Evolutionary conservation across 2,113 vertebrate genomes (phyloP), one percentile per base, ranked within the genome.

Genomic region (Hyla sarda): DNA sequence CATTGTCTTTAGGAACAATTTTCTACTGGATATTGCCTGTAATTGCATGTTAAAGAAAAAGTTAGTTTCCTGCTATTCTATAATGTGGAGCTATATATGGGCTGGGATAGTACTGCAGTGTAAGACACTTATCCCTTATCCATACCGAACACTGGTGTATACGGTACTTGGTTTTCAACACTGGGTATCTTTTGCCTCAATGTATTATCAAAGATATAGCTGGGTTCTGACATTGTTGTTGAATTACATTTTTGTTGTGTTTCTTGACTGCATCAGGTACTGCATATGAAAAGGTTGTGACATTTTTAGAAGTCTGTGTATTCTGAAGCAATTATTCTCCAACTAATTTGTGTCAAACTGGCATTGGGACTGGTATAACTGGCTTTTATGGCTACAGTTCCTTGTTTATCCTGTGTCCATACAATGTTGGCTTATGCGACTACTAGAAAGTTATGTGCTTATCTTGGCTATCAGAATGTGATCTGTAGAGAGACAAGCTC

Each of bases 1-100:
- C 19, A 25, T 75, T n/a, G 37, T 48, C n/a, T n/a, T n/a, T 47
- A 45, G 1, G 25, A 41, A 41, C 41, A 41, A 8, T 41, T 41
- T 41, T 41, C 41, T 41, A 14, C 65, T 69, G 14, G 13, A 47
- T 16, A 74, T 45, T 5, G 41, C 4, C 41, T 16, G 4, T n/a
- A 16, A 50, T 19, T 23, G 28, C n/a, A 32, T 45, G 37, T 5
- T 37, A 23, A 37, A 47, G 71, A 34, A 47, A 73, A 73, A 54
- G 6, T 56, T 77, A 34, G 48, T 52, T 77, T 77, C 75, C 75
- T 56, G 48, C 50, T 77, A 77, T 77, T 77, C 16, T 77, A 21
- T 56, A 10, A 34, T 54, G 75, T 10, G 8, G 75, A 50, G 47
- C 17, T 73, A 34, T 73, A 25, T 25, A 25, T 19, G 23, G 58